These are phyloP conservation scores for Aporophyla nigra DNA, from an alignment of 2,888 invertebrate species.

Conservation along the genomic window DNA sequence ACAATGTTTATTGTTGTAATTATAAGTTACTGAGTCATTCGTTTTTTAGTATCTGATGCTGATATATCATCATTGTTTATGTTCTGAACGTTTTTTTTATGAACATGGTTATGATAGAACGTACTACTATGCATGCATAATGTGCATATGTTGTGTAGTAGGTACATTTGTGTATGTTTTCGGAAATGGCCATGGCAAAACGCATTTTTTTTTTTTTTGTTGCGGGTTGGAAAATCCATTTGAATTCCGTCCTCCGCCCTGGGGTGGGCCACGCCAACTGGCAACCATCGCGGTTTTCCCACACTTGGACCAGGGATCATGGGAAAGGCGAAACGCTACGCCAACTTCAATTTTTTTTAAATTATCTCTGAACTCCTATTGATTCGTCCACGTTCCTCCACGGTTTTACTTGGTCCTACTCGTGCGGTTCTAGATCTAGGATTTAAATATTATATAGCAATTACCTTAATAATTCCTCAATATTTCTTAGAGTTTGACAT, in stretches of 20 bases:
- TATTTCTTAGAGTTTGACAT: no score
- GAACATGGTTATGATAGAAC: neutral
- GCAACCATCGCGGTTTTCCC: no score
- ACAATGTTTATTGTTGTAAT: constrained; percentile 44
- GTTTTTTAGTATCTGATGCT: constrained; percentile 41
- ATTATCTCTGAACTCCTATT: neutral
- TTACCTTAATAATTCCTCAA: neutral
- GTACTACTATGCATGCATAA: no score
- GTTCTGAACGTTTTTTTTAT: constrained; percentile 8
- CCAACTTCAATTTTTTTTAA: neutral
- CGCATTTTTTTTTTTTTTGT: no score
- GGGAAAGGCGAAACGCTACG: neutral
- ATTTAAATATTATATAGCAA: neutral
- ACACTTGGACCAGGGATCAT: no score
- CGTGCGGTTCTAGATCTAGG: neutral
- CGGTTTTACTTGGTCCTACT: neutral
- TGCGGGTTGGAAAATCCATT: no score
- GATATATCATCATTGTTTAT: constrained; percentile 22
- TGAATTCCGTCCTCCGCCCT: no score
- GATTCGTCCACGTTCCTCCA: neutral
- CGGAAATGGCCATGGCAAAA: no score
- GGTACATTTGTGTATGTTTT: neutral
- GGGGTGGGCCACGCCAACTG: no score
- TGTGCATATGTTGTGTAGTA: neutral
- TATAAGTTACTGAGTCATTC: constrained; percentile 41